Evolutionary conservation across 37 sponge, comb jelly and placozoan genomes (phyloP), one percentile per base, ranked within the genome.

Genomic region (Halisarca cf. caerulea): DNA sequence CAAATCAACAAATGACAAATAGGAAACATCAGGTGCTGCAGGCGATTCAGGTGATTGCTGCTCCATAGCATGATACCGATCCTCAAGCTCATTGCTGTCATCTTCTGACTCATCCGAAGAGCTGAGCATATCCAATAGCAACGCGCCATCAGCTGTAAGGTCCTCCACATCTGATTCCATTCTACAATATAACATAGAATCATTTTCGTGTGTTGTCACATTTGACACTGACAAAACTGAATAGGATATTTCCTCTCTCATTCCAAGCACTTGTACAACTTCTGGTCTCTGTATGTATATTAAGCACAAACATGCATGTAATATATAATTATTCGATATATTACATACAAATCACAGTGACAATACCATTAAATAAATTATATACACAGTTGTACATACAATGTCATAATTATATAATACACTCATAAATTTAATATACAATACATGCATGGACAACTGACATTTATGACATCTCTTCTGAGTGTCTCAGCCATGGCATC

Each of bases 101-200:
- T 38, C 21, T 71, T 71, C 73, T 38, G 73, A 71, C 11, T 71
- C 73, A 71, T 71, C 73, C 32, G 73, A 14, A 71, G 73, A 71
- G 73, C 41, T 71, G 73, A 33, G 18, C 39, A 37, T 8, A 71
- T 71, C 73, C 39, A 71, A 20, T 8, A 71, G 41, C 5, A 71
- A 71, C 39, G 64, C 6, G 32, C 39, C 73, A 34, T 32, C 73
- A 38, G 8, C 73, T 5, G 6, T 39, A 71, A 71, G 39, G 6
- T 71, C 73, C 73, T 14, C 35, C 73, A 71, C 38, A 37, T 71
- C 37, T 20, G 73, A 71, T 37, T 71, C 73, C 41, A 71, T 37
- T 5, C 73, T 71, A 39, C 73, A 71, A 71, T 7, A 34, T 35
- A 71, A 34, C 5, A 71, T 8, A 30, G 73, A 34, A 32, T 32